Evolutionary conservation across 2,888 invertebrate genomes (phyloP).

Genomic region (Stenichneumon culpator): DNA sequence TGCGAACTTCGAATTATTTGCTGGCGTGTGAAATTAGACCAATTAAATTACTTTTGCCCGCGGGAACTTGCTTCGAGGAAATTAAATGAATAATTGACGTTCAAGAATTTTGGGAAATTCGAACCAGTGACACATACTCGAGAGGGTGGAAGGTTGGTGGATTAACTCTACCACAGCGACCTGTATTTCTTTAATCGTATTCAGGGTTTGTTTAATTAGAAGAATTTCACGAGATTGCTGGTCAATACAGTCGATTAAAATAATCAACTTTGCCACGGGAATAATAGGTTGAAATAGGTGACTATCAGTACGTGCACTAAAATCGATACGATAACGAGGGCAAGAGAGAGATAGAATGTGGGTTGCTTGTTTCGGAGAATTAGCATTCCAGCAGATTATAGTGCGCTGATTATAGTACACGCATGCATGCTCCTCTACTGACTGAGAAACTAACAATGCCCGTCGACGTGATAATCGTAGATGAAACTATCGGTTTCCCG

Average conservation of each 20-base stretch:
- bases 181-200: background rate
- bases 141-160: background rate
- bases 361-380: slow-evolving; percentile 35
- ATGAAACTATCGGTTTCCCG: slow-evolving; percentile 23
- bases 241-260: background rate
- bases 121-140: background rate
- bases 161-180: background rate
- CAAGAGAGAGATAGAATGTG: background rate
- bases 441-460: slow-evolving; percentile 18
- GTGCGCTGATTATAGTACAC: slow-evolving; percentile 27
- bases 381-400: slow-evolving; percentile 29
- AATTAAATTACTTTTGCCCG: slow-evolving; percentile 29
- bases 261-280: slow-evolving; percentile 11
- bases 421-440: slow-evolving; percentile 1
- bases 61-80: background rate
- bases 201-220: background rate
- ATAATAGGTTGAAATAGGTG: slow-evolving; percentile 13
- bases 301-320: background rate
- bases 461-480: slow-evolving; percentile 22
- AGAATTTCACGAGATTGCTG: background rate
- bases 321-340: slow-evolving; percentile 7
- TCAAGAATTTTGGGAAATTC: background rate
- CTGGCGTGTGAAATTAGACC: slow-evolving; percentile 12
- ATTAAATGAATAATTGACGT: background rate
- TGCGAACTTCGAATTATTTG: slow-evolving; percentile 19